A percentile compares a stretch with the other conserved stretches of the same genome.
Conservation (phyloP, 2,888 invertebrate genomes). For the Ennomos quercinarius region DNA sequence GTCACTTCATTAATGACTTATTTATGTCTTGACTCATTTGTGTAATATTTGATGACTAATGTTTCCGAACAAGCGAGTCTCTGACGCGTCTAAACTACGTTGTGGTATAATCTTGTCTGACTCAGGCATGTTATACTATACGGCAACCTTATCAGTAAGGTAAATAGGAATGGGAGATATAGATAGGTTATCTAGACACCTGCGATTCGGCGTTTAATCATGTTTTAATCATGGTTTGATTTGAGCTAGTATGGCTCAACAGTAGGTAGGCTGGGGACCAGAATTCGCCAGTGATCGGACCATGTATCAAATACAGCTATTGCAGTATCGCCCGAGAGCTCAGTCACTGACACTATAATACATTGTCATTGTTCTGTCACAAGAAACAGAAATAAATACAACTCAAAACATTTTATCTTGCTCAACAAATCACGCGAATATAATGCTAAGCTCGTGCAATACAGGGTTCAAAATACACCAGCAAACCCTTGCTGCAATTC, state of each 20-base stretch:
- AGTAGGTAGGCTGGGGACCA: too few relatives aligned
- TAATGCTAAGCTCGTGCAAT: background rate
- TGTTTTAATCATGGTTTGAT: too few relatives aligned
- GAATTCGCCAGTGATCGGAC: too few relatives aligned
- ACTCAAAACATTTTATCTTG: too few relatives aligned
- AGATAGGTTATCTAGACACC: background rate
- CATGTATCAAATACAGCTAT: too few relatives aligned
- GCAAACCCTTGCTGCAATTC: background rate
- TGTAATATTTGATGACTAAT: conserved; percentile 1
- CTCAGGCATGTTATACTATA: conserved; percentile 2
- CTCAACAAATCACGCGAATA: too few relatives aligned
- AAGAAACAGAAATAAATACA: too few relatives aligned
- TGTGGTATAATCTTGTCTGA: background rate
- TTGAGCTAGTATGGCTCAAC: too few relatives aligned
- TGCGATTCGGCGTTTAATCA: background rate
- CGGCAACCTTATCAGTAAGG: conserved; percentile 7
- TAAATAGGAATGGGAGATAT: background rate
- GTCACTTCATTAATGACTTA: background rate
- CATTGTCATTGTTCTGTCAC: too few relatives aligned
- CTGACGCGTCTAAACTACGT: background rate
- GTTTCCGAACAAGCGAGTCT: background rate
- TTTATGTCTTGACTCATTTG: background rate
- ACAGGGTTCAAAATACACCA: background rate
- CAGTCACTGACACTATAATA: too few relatives aligned
- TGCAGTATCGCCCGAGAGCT: too few relatives aligned